Evolutionary conservation across 1,140 invertebrate genomes (phyloP).

Genomic region (Ephestia elutella): DNA sequence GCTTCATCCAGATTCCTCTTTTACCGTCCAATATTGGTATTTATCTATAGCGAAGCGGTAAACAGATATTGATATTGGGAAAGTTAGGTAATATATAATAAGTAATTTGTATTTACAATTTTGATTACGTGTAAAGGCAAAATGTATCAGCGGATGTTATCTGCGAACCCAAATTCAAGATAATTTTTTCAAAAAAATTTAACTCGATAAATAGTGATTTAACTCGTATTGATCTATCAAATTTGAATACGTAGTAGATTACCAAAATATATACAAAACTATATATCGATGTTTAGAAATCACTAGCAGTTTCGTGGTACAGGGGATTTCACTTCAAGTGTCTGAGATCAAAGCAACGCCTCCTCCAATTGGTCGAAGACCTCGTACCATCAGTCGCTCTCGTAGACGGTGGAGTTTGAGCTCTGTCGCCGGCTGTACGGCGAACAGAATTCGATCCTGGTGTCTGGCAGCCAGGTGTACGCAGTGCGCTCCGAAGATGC

Average conservation of each 20-base stretch:
- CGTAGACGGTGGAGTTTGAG: slow-evolving; percentile 68
- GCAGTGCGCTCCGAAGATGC: slow-evolving; percentile 70
- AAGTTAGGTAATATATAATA: not conserved
- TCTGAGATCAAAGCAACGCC: slow-evolving; percentile 52
- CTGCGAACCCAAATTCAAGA: not conserved
- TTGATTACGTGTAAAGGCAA: slow-evolving; percentile 1
- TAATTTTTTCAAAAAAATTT: too few relatives aligned
- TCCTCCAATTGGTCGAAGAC: slow-evolving; percentile 61
- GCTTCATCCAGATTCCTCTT: slow-evolving; percentile 35
- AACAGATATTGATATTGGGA: not conserved
- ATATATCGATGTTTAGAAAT: not conserved
- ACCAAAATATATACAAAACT: too few relatives aligned
- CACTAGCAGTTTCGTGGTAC: slow-evolving; percentile 15
- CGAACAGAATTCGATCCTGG: slow-evolving; percentile 64
- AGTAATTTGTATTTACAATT: not conserved
- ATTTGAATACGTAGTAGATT: not conserved
- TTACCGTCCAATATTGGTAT: not conserved
- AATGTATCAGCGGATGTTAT: not conserved
- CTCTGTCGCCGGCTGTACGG: slow-evolving; percentile 59
- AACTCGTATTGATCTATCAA: too few relatives aligned
- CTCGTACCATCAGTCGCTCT: slow-evolving; percentile 70
- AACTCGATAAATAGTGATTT: too few relatives aligned
- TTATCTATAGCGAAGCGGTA: slow-evolving; percentile 13
- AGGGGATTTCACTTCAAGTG: slow-evolving; percentile 32
- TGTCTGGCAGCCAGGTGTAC: slow-evolving; percentile 70